A percentile compares a stretch with the other conserved stretches of the same genome.
Evolutionary conservation across 1,140 invertebrate species (phyloP).

Genomic region (Zaprionus davidi): DNA sequence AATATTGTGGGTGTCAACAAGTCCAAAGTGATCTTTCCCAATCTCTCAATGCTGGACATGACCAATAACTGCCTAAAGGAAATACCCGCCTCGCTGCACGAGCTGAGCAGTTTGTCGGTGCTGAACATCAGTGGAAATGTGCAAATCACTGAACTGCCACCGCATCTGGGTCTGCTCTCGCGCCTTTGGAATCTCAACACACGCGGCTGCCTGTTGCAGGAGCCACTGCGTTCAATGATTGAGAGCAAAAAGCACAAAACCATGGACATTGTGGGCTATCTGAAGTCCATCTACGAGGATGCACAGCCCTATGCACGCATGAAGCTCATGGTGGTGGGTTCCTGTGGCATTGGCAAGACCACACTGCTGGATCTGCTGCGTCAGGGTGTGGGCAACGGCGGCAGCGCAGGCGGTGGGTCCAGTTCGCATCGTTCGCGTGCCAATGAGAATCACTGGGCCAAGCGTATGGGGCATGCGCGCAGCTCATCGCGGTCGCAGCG

Average conservation of each 20-base stretch:
- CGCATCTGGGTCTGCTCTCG: slow-evolving; percentile 96
- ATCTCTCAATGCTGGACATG: slow-evolving; percentile 97
- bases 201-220: slow-evolving; percentile 93
- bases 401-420: slow-evolving; percentile 48
- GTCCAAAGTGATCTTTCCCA: slow-evolving; percentile 93
- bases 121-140: slow-evolving; percentile 95
- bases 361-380: slow-evolving; percentile 94
- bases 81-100: slow-evolving; percentile 93
- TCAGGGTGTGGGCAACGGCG: slow-evolving; percentile 86
- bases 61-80: slow-evolving; percentile 93
- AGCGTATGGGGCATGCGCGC: slow-evolving; percentile 94
- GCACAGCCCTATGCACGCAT: slow-evolving; percentile 97
- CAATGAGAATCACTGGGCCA: slow-evolving; percentile 92
- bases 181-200: slow-evolving; percentile 98
- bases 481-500: slow-evolving; percentile 69
- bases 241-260: slow-evolving; percentile 97
- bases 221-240: slow-evolving; percentile 96
- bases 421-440: slow-evolving; percentile 68
- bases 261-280: slow-evolving; percentile 97
- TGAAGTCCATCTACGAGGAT: slow-evolving; percentile 95
- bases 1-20: slow-evolving; percentile 85
- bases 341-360: slow-evolving; percentile 96
- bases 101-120: slow-evolving; percentile 95
- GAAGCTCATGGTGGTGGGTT: slow-evolving; percentile 99
- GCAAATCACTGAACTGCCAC: slow-evolving; percentile 94